Base-by-base conservation (phyloP, 2,888 invertebrate genomes). In the Ectemnius lituratus region DNA sequence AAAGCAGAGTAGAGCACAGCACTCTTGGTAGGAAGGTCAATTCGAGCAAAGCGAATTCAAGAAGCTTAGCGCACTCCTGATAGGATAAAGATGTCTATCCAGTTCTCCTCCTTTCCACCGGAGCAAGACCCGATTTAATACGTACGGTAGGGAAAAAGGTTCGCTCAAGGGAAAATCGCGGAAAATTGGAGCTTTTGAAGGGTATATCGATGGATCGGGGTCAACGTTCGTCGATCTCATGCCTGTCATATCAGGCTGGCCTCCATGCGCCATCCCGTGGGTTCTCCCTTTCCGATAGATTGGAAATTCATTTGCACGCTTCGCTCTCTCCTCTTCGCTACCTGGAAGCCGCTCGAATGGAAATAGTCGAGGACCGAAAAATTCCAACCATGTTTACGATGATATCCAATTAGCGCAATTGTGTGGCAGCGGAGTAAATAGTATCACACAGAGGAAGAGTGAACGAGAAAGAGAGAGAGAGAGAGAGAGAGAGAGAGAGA, bases 241-340 rank as follows among this genome's bases (percentile, higher is more conserved):
- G 37, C 46, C 16, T n/a, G 72, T 67, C 62, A 62, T 20, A 16
- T 23, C 62, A 47, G 11, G 37, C 47, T 23, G 23, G 27, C 37
- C 18, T 68, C 37, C 37, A 8, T 8, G 37, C 37, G 8, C 37
- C 8, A 37, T 37, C 56, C 70, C 60, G n/a, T 47, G 56, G 57
- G 57, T 18, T 16, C 52, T 52, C 52, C 23, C 23, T 66, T 72
- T 69, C 58, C 69, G 63, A 59, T 60, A 62, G 62, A 59, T 68
- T 63, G 72, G 61, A 49, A 75, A 75, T 69, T 75, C 72, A 62
- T 58, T 77, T 59, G 45, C 49, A 68, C 52, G 37, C 14, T 18
- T 52, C 52, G 16, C 52, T 52, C 52, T 11, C 52, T 11, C n/a
- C n/a, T 16, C 52, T 6, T 16, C 16, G 52, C 18, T 52, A 16